Conservation (phyloP, 2,797 vertebrate species). For the Myoxocephalus aenaeus region DNA sequence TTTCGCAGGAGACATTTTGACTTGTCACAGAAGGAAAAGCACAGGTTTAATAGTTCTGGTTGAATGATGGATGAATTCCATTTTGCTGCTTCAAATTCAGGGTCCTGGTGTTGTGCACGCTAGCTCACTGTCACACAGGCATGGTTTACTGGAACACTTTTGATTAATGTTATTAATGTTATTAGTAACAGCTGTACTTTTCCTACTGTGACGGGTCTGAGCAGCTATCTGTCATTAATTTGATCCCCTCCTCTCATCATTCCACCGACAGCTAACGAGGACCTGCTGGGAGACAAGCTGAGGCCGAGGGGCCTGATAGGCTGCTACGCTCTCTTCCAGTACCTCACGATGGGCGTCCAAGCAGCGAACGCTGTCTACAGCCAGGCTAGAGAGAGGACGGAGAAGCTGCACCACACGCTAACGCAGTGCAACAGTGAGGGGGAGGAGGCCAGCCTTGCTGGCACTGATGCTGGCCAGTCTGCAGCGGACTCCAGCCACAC, state of each 20-base stretch:
- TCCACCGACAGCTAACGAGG: slow-evolving; percentile 27
- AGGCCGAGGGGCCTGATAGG: slow-evolving; percentile 77
- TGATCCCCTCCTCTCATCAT: not conserved
- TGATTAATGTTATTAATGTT: too few species aligned
- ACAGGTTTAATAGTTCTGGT: not conserved
- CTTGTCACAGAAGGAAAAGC: not conserved
- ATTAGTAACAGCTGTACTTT: not conserved
- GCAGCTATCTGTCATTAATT: not conserved
- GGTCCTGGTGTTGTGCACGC: not conserved
- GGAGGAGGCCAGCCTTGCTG: not conserved
- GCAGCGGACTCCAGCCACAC: slow-evolving; percentile 4
- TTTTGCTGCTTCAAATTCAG: not conserved
- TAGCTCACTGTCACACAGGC: not conserved
- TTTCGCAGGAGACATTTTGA: not conserved
- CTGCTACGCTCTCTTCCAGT: slow-evolving; percentile 94
- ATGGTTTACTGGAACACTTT: not conserved
- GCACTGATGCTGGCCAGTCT: not conserved
- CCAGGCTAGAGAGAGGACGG: slow-evolving; percentile 77
- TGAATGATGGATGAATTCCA: not conserved
- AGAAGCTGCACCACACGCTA: slow-evolving; percentile 50
- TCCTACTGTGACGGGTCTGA: not conserved
- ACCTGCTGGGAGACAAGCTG: slow-evolving; percentile 42
- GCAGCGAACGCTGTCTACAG: slow-evolving; percentile 83
- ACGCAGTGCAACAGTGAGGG: not conserved
- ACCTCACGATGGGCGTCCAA: slow-evolving; percentile 91